Evolutionary conservation across 2,113 vertebrate species (phyloP), one percentile per base, ranked within the genome.

Genomic region (Phyllostomus discolor): DNA sequence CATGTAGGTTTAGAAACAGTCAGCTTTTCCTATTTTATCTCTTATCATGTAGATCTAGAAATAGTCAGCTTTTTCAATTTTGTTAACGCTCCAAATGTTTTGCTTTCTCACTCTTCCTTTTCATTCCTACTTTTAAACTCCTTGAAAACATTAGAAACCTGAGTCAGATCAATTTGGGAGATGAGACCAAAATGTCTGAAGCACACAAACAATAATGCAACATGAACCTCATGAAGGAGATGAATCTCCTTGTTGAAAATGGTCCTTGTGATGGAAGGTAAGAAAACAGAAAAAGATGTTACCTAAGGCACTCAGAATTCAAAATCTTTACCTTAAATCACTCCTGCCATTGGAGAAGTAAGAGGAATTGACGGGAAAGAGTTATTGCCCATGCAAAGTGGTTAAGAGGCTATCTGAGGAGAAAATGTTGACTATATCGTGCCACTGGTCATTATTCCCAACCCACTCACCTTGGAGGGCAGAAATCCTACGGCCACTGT

Each of bases 51-150:
- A 50, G 33, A 31, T 70, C 62, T 50, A 87, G 46, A 93, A 88
- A 64, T 10, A 81, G 28, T 48, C 46, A 59, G 35, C 1, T 69
- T 88, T 88, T 75, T 15, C 52, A 35, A 28, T 17, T 52, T 84
- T 66, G 90, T 59, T 67, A 62, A 48, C 41, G 41, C 31, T 73
- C 38, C 38, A 17, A 10, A 9, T 69, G 46, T 72, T 89, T 88
- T 33, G 33, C 33, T 80, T 57, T 52, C 19, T 90, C 70, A 64
- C 43, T 84, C 35, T 90, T 43, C 46, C 43, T 93, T 96, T 95
- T 46, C 24, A 41, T 93, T 73, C 80, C 78, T 92, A 66, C 69
- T 89, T 94, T 92, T 46, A 83, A 95, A 38, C 20, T 80, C 12
- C n/a, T 89, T 81, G 75, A 59, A 57, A 76, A 43, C 54, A 79